Evolutionary conservation across 2,888 invertebrate species (phyloP).

Genomic region (Ectropis crepuscularia): DNA sequence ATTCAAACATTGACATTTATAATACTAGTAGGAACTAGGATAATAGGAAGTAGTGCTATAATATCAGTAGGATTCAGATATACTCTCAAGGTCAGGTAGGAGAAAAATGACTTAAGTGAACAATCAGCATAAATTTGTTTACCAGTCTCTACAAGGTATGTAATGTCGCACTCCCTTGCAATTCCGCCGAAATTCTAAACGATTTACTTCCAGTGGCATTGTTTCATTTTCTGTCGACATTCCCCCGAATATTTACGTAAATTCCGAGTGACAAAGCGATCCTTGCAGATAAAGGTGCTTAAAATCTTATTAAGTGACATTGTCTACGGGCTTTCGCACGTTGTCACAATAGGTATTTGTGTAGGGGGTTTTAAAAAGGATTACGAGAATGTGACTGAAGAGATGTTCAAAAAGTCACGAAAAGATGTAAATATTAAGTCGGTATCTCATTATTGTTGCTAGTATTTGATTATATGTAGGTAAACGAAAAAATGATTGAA

Average conservation of each 20-base stretch:
- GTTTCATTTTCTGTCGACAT: conserved; percentile 23
- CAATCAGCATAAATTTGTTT: conserved; percentile 2
- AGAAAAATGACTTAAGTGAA: background rate
- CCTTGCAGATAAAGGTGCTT: conserved; percentile 37
- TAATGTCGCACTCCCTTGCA: conserved; percentile 12
- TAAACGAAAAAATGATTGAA: no score
- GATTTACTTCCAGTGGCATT: conserved; percentile 27
- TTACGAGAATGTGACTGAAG: conserved; percentile 10
- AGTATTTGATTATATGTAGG: no score
- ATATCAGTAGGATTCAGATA: no score
- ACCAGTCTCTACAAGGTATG: background rate
- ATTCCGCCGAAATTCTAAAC: conserved; percentile 18
- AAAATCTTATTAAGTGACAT: conserved; percentile 38
- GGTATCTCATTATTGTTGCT: no score
- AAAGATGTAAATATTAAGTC: no score
- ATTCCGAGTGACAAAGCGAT: conserved; percentile 37
- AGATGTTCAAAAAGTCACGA: background rate
- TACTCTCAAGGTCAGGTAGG: background rate
- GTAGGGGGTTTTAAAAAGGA: conserved; percentile 16
- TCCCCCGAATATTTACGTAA: conserved; percentile 29
- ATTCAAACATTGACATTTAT: no score
- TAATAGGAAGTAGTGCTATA: no score
- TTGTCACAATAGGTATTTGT: conserved; percentile 26
- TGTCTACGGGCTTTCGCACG: conserved; percentile 28
- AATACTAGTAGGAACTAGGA: no score